Conservation (phyloP, 2,797 vertebrate species). For the Arctocebus calabarensis region DNA sequence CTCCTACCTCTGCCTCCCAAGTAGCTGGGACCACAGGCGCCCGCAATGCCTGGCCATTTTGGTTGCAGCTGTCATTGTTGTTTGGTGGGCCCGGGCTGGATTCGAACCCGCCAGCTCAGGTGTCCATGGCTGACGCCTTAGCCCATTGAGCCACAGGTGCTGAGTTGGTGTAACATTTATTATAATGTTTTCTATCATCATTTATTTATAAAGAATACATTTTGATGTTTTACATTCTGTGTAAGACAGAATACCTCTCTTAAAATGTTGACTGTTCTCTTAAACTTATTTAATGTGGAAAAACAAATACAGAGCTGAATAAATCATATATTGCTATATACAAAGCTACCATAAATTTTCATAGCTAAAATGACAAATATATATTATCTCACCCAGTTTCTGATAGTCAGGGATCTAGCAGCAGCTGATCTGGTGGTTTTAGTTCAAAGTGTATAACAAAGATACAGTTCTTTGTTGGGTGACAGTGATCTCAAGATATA, state of each 20-base stretch:
- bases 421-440: neutral
- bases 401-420: neutral
- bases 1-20: no score
- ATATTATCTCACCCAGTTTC: neutral
- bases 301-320: neutral
- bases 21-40: no score
- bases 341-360: neutral
- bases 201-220: neutral
- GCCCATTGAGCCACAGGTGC: no score
- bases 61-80: no score
- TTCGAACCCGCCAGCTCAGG: no score
- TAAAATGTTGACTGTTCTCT: constrained; percentile 3
- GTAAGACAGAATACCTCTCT: neutral
- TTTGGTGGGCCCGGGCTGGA: no score
- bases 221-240: neutral
- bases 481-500: neutral
- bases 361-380: neutral
- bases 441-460: neutral
- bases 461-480: neutral
- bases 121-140: no score
- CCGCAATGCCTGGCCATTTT: no score
- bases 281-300: neutral
- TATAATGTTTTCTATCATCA: neutral
- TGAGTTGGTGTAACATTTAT: neutral
- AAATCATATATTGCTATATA: neutral